These are phyloP conservation scores for Trochalopteron elliotii DNA, from an alignment of 2,113 vertebrate genomes.

Conservation along the genomic window DNA sequence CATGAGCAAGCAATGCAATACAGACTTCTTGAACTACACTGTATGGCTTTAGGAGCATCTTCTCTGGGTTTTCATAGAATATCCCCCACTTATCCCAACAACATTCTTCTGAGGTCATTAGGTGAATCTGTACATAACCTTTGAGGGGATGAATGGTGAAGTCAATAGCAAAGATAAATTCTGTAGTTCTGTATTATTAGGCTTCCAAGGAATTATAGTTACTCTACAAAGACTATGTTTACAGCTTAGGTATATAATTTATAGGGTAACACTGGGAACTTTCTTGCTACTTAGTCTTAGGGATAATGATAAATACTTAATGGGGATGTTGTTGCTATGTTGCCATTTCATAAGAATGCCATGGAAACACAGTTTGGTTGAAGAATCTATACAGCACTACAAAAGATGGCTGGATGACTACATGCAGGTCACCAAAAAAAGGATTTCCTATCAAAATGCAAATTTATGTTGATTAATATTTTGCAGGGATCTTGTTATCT, in stretches of 20 bases:
- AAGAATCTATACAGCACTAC: neutral
- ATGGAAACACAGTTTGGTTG: neutral
- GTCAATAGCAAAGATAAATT: neutral
- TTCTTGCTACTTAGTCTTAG: neutral
- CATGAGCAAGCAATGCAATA: neutral
- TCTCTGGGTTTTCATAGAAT: neutral
- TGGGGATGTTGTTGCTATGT: neutral
- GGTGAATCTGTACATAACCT: accelerated
- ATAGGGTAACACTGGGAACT: neutral
- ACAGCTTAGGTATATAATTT: neutral
- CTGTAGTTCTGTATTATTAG: neutral
- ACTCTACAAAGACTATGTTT: neutral
- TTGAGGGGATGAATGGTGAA: neutral
- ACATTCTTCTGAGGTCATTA: neutral
- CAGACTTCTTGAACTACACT: neutral
- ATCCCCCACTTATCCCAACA: neutral
- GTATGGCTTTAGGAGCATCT: neutral
- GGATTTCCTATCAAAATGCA: neutral
- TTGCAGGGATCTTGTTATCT: neutral
- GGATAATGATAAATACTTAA: neutral
- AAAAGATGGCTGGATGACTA: neutral
- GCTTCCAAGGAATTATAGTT: neutral
- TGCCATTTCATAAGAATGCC: neutral
- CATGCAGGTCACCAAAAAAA: neutral
- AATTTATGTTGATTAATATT: neutral